Conservation (phyloP, 2,113 vertebrate species). For the Oostethus manadensis region DNA sequence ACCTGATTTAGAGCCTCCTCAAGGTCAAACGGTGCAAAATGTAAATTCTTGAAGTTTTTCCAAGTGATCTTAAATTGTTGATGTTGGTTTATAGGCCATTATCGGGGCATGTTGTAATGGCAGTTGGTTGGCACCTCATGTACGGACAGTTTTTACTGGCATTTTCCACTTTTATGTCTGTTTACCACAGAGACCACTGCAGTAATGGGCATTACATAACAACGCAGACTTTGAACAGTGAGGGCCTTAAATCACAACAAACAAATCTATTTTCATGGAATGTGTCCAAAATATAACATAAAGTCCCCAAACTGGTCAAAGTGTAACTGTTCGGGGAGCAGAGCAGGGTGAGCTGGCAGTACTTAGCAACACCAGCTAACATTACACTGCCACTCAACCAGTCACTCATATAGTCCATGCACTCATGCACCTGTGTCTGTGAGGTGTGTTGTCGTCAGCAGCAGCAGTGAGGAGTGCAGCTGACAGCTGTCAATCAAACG, state of each 20-base stretch:
- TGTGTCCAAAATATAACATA: no score
- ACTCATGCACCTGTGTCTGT: conserved; percentile 7
- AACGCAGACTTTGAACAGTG: neutral
- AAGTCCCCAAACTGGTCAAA: neutral
- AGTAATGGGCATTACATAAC: no score
- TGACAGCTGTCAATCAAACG: conserved; percentile 63
- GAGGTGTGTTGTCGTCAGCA: neutral
- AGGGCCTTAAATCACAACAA: neutral
- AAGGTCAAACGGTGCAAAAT: no score
- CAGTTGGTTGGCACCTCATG: no score
- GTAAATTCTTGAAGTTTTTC: no score
- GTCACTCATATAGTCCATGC: conserved; percentile 36
- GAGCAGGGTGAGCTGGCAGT: conserved; percentile 59
- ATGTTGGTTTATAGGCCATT: no score
- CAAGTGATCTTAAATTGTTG: no score
- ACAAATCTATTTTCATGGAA: neutral
- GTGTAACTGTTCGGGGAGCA: conserved; percentile 72
- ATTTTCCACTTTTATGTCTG: no score
- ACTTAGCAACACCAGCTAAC: conserved; percentile 79
- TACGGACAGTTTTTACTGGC: no score
- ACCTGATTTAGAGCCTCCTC: no score
- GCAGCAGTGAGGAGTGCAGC: conserved; percentile 66
- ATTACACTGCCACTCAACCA: conserved; percentile 83
- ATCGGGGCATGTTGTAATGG: no score
- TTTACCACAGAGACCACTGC: no score